Conservation (phyloP, 2,797 vertebrate species). For the Euthynnus affinis region DNA sequence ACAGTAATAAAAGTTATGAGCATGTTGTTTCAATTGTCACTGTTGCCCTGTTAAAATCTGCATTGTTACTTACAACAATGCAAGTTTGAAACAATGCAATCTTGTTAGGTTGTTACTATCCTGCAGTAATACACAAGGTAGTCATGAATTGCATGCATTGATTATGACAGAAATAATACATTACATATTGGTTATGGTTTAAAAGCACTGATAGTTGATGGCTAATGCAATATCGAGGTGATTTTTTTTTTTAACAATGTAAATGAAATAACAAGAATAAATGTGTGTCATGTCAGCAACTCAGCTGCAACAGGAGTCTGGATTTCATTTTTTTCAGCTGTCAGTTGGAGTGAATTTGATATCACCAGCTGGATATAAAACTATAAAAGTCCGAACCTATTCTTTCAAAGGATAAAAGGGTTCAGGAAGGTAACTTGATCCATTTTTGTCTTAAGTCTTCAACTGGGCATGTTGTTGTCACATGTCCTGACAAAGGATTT, state of each 20-base stretch:
- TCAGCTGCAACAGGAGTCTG: constrained; percentile 22
- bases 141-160: constrained; percentile 48
- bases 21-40: constrained; percentile 33
- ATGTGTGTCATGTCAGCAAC: constrained; percentile 55
- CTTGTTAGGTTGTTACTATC: background rate
- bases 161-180: constrained; percentile 34
- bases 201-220: constrained; percentile 49
- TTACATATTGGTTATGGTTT: constrained; percentile 49
- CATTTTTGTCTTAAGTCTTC: constrained; percentile 9
- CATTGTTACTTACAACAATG: background rate
- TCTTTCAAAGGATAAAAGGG: constrained; percentile 17
- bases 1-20: constrained; percentile 14
- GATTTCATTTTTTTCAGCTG: constrained; percentile 35
- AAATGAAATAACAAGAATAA: constrained; percentile 70
- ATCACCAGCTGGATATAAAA: background rate
- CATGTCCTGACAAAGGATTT: constrained; percentile 24
- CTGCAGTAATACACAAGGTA: constrained; percentile 25
- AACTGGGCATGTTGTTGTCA: constrained; percentile 14
- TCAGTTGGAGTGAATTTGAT: constrained; percentile 22
- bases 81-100: no score
- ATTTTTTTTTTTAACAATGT: constrained; percentile 47
- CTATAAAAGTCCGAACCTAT: constrained; percentile 18
- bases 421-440: background rate
- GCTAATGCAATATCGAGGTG: constrained; percentile 37
- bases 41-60: background rate